Conservation (phyloP, 2,113 vertebrate genomes). For the Labrus mixtus region DNA sequence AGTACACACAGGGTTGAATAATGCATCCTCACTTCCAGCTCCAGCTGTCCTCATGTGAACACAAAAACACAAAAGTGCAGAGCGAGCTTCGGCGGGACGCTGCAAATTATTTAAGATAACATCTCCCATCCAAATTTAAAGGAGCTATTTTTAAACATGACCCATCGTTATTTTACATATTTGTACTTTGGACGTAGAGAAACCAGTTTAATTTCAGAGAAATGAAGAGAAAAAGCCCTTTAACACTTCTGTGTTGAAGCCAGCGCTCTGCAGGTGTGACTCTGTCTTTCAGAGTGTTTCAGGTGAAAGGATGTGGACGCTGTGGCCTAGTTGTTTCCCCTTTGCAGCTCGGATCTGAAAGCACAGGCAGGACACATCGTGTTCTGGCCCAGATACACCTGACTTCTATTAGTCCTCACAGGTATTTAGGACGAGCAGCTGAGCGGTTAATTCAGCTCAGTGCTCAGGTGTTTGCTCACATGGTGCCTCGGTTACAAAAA, state of each 20-base stretch:
- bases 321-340: slow-evolving; percentile 62
- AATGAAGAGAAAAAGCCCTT: background rate
- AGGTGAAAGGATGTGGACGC: slow-evolving; percentile 46
- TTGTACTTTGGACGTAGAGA: background rate
- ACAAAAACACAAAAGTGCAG: slow-evolving; percentile 14
- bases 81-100: background rate
- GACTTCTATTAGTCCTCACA: slow-evolving; percentile 64
- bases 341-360: slow-evolving; percentile 21
- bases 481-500: background rate
- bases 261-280: background rate
- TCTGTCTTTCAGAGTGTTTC: slow-evolving; percentile 19
- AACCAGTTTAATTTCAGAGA: background rate
- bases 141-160: background rate
- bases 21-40: slow-evolving; percentile 47
- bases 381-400: slow-evolving; percentile 71
- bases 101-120: background rate
- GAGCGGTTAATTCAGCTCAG: slow-evolving; percentile 39
- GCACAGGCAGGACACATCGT: slow-evolving; percentile 25
- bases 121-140: background rate
- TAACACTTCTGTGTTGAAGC: background rate
- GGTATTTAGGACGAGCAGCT: slow-evolving; percentile 61
- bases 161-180: background rate
- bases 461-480: slow-evolving; percentile 32
- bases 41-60: slow-evolving; percentile 35
- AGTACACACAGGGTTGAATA: slow-evolving; percentile 57